These are phyloP conservation scores for Pseudomugil gertrudae DNA, from an alignment of 2,797 vertebrate species.

Conservation along the genomic window DNA sequence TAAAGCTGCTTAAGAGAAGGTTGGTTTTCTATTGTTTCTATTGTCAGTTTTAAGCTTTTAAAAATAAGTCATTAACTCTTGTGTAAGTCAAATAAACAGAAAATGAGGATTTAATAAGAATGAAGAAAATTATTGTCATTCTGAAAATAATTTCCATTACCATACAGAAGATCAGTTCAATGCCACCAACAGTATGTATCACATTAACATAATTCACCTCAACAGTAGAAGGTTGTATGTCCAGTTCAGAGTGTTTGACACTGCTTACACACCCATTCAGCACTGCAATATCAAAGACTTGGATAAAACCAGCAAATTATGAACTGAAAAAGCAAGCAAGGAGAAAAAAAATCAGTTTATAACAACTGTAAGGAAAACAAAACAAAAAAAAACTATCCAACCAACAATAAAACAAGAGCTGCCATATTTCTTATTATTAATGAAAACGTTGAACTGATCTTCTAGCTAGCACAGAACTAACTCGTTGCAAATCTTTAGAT, in stretches of 20 bases:
- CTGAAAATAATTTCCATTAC: no score
- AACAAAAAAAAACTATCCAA: background rate
- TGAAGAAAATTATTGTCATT: background rate
- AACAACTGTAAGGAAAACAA: no score
- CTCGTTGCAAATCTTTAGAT: background rate
- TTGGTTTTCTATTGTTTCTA: background rate
- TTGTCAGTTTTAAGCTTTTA: constrained; percentile 27
- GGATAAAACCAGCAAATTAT: no score
- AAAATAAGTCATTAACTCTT: background rate
- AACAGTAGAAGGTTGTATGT: no score
- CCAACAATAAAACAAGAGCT: background rate
- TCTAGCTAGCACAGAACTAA: background rate
- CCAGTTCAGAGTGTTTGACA: no score
- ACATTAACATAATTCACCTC: no score
- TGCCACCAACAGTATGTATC: no score
- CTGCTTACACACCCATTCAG: no score
- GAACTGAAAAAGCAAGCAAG: no score
- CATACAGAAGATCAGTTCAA: no score
- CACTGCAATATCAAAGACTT: no score
- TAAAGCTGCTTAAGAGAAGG: constrained; percentile 13
- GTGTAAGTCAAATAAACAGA: constrained; percentile 5
- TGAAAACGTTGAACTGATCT: background rate
- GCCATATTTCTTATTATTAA: background rate
- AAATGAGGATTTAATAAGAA: background rate
- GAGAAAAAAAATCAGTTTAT: no score